Evolutionary conservation across 1,140 invertebrate species (phyloP).

Genomic region (Papilio glaucus): DNA sequence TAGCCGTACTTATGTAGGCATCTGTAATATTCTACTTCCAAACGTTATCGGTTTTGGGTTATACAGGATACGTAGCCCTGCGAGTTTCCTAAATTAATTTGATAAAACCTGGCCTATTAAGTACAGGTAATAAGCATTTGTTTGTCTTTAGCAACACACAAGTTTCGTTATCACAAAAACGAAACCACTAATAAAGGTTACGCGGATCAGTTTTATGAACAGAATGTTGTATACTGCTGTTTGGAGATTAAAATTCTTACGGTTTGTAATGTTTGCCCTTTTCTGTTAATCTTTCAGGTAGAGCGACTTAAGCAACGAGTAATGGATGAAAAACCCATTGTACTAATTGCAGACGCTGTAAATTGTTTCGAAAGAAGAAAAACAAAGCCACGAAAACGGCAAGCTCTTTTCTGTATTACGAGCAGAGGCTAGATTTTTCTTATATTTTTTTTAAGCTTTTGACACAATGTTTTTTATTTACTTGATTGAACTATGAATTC

Average conservation of each 20-base stretch:
- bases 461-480: too few species aligned
- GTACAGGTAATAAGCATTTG: background rate
- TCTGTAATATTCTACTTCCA: too few species aligned
- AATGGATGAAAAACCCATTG: slow-evolving; percentile 63
- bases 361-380: slow-evolving; percentile 57
- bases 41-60: background rate
- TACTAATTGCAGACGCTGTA: slow-evolving; percentile 62
- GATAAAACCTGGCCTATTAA: background rate
- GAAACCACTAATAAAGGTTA: background rate
- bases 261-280: background rate
- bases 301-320: slow-evolving; percentile 64
- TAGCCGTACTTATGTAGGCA: too few species aligned
- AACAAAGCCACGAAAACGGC: slow-evolving; percentile 18
- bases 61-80: background rate
- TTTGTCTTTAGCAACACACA: background rate
- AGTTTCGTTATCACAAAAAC: background rate
- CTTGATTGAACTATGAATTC: background rate
- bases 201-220: background rate
- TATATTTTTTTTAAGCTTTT: too few species aligned
- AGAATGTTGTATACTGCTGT: background rate
- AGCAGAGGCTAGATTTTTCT: too few species aligned
- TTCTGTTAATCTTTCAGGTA: slow-evolving; percentile 51
- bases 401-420: slow-evolving; percentile 14
- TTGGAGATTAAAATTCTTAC: background rate
- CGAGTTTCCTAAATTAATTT: background rate